phyloP scores from a whole-genome alignment of 2,888 invertebrate species.

The Agrenia bidenticulata region DNA sequence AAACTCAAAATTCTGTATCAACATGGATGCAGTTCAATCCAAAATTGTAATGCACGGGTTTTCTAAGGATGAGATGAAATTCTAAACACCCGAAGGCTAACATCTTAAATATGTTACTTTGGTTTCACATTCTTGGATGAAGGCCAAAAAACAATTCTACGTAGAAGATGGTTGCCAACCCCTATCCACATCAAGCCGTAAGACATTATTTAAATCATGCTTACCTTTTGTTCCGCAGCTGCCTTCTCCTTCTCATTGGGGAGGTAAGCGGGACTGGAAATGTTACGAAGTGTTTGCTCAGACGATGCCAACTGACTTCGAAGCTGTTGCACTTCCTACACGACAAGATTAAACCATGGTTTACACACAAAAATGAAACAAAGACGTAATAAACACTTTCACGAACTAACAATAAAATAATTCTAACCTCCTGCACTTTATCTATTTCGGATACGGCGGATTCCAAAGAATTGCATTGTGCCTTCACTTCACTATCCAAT shows the following conservation, averaged over 20 bases:
- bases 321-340: constrained; percentile 75
- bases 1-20: no score
- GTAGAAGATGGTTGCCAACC: constrained; percentile 8
- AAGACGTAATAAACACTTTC: neutral
- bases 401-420: neutral
- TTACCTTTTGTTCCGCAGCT: constrained; percentile 84
- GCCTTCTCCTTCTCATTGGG: constrained; percentile 81
- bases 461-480: constrained; percentile 69
- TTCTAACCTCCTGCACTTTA: constrained; percentile 70
- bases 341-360: neutral
- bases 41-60: no score
- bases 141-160: neutral
- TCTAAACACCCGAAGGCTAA: no score
- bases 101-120: neutral
- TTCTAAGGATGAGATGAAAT: no score
- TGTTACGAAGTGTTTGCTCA: constrained; percentile 81
- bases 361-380: constrained; percentile 14
- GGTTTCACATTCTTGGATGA: neutral
- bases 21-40: no score
- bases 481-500: constrained; percentile 64
- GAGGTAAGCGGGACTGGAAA: constrained; percentile 78
- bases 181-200: neutral
- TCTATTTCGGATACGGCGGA: constrained; percentile 80
- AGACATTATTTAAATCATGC: constrained; percentile 54
- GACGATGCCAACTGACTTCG: constrained; percentile 81